Base-by-base conservation (phyloP, 2,113 vertebrate genomes). In the Peromyscus polionotus region DNA sequence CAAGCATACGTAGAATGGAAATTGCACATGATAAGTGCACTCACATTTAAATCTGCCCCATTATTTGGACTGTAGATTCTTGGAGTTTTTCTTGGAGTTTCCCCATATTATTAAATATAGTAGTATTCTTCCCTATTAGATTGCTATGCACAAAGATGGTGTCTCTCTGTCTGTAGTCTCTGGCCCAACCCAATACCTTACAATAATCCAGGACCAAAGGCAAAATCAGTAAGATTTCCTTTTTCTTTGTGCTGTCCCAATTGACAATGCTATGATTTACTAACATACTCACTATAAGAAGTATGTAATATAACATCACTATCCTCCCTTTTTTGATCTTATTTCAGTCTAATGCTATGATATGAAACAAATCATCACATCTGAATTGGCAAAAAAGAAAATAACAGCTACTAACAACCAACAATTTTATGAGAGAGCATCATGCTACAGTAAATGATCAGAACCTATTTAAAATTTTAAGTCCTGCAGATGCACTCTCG, bases 401-500 rank as follows among this genome's bases (percentile, higher is more conserved):
- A 96, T 92, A 91, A n/a, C 45, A 81, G n/a, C 24, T 1, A 87
- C 59, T 31, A 96, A 45, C 5, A 88, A 61, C 39, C 68, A 86
- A 72, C 12, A 85, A 81, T 80, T 97, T 97, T 54, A 86, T 80
- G 67, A 79, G 90, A 0, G 0, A 54, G 24, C 90, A 83, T 76
- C 59, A 7, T 68, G 72, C 39, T 63, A 39, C 72, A 93, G 17
- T 61, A 95, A 97, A 59, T 73, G 75, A n/a, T 91, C 81, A 45
- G 5, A 63, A 91, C 22, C 20, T 94, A n/a, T 95, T 98, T 83
- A 97, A 97, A 96, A 76, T 59, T 96, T 95, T 51, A 85, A 8
- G 9, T 97, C 59, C 89, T 95, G 77, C 3, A n/a, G 17, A 96
- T 90, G 12, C 81, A 54, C 2, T 95, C 20, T 76, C 13, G 84